Percentiles rank a stretch among this genome's conserved stretches.
Conservation (phyloP, 1,140 invertebrate species). For the Rhagoletis pomonella region DNA sequence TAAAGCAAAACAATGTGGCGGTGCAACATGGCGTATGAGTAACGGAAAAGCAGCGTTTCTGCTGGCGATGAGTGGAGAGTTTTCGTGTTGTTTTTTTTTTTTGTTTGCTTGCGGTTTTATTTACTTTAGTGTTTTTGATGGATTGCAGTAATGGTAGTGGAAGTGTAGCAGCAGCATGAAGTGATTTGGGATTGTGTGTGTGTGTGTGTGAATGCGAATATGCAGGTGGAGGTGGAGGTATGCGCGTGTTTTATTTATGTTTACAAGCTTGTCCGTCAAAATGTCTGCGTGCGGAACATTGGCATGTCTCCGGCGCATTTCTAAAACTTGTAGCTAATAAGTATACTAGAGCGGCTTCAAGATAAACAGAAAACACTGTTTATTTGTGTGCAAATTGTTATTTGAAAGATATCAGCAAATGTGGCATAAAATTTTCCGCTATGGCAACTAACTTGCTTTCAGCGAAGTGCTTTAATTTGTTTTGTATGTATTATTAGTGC, state of each 20-base stretch:
- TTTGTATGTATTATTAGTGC: neutral
- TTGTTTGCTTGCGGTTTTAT: neutral
- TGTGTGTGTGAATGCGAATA: neutral
- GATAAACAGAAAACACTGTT: neutral
- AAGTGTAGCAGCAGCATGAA: constrained; percentile 19
- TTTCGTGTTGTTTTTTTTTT: neutral
- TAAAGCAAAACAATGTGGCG: neutral
- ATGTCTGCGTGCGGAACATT: neutral
- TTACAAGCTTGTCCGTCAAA: constrained; percentile 11
- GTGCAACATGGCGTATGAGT: constrained; percentile 44
- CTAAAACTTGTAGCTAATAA: neutral
- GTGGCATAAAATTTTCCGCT: too few species aligned
- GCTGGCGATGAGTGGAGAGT: neutral
- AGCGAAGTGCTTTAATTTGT: neutral
- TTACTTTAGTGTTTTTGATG: neutral
- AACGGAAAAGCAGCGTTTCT: neutral
- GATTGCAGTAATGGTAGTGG: neutral
- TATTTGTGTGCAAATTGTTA: neutral
- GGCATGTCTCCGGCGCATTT: neutral
- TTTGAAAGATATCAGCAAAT: neutral
- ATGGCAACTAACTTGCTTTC: too few species aligned
- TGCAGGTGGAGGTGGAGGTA: neutral
- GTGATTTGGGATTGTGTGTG: neutral
- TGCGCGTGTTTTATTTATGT: neutral
- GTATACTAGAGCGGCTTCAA: neutral